Evolutionary conservation across 2,888 invertebrate genomes (phyloP).

Genomic region (Steinernema carpocapsae): DNA sequence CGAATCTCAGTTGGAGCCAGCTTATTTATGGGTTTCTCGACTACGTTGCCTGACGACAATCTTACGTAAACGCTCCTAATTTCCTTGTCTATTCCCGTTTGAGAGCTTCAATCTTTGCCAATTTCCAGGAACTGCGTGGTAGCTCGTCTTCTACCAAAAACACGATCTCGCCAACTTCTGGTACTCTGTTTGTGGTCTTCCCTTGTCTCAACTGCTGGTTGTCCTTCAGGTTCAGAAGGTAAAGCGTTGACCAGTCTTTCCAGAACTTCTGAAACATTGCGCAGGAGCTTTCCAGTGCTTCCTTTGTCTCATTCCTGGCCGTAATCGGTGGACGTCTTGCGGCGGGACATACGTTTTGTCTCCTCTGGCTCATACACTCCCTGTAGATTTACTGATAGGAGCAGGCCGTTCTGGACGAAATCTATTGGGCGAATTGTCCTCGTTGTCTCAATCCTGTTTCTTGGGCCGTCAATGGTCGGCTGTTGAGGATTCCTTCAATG

Average conservation of each 20-base stretch:
- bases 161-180: conserved; percentile 35
- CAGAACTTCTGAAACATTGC: conserved; percentile 36
- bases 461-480: no score
- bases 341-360: conserved; percentile 37
- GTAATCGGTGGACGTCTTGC: neutral
- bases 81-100: neutral
- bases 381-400: no score
- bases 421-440: no score
- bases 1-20: conserved; percentile 27
- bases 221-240: conserved; percentile 38
- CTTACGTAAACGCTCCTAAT: conserved; percentile 37
- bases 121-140: conserved; percentile 38
- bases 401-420: no score
- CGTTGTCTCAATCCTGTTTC: no score
- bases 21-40: conserved; percentile 20
- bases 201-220: conserved; percentile 26
- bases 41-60: neutral
- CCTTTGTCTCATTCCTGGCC: conserved; percentile 18
- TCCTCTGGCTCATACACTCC: neutral
- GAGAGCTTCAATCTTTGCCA: conserved; percentile 9
- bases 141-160: conserved; percentile 33
- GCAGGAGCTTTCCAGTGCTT: conserved; percentile 35
- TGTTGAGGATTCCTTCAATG: no score
- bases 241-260: conserved; percentile 38
- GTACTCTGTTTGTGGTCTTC: conserved; percentile 1